Conservation (phyloP, 2,888 invertebrate genomes). For the Neuroscelio doddi region DNA sequence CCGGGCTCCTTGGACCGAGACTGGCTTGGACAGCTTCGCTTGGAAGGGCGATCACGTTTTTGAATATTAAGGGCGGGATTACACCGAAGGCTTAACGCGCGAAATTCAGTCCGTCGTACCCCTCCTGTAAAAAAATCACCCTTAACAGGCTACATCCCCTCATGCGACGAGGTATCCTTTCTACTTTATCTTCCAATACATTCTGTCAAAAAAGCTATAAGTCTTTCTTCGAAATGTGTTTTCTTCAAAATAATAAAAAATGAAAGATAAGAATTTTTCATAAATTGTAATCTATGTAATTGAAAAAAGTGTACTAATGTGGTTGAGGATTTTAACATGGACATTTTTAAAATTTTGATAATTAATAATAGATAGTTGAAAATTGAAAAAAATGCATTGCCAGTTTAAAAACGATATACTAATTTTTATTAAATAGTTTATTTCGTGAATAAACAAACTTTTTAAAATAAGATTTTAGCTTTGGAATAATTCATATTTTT, state of each 20-base stretch:
- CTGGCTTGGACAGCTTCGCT: slow-evolving; percentile 52
- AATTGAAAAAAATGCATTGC: no score
- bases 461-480: no score
- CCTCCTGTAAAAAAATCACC: slow-evolving; percentile 54
- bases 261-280: not conserved
- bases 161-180: slow-evolving; percentile 18
- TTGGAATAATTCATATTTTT: no score
- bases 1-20: slow-evolving; percentile 50
- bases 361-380: no score
- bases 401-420: no score
- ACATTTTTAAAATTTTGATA: no score
- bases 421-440: no score
- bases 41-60: slow-evolving; percentile 72
- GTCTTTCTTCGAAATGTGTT: not conserved
- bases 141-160: slow-evolving; percentile 55
- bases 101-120: slow-evolving; percentile 68
- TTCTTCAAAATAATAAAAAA: not conserved
- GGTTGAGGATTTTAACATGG: no score
- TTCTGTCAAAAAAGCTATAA: slow-evolving; percentile 14
- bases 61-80: slow-evolving; percentile 73
- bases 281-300: no score
- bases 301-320: no score
- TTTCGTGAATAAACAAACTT: no score
- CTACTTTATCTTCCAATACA: slow-evolving; percentile 31
- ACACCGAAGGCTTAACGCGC: slow-evolving; percentile 70